Conservation (phyloP, 2,113 vertebrate genomes). For the Naja naja region DNA sequence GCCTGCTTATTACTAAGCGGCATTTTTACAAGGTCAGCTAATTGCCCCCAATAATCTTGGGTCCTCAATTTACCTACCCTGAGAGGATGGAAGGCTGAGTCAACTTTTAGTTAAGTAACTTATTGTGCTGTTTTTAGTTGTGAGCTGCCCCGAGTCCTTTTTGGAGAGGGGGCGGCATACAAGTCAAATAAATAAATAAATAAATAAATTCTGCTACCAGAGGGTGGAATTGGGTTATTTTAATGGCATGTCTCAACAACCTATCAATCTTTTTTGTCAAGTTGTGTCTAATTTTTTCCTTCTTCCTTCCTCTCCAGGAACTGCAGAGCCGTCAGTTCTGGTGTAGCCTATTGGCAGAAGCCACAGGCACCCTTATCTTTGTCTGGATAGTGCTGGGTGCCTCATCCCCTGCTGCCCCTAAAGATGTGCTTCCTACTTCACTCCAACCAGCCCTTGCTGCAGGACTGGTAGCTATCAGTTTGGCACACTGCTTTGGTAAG, state of each 20-base stretch:
- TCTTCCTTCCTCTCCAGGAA: conserved; percentile 58
- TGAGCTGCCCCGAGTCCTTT: too few relatives aligned
- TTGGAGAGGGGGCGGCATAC: too few relatives aligned
- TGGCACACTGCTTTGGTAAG: conserved; percentile 76
- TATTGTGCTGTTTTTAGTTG: too few relatives aligned
- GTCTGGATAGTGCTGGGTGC: conserved; percentile 76
- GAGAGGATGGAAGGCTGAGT: too few relatives aligned
- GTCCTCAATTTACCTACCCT: too few relatives aligned
- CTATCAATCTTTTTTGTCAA: not conserved
- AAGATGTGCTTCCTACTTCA: conserved; percentile 42
- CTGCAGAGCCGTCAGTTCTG: conserved; percentile 74
- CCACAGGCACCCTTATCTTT: conserved; percentile 73
- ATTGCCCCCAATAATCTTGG: too few relatives aligned
- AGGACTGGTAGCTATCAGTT: conserved; percentile 67
- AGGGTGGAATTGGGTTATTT: too few relatives aligned
- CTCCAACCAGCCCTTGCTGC: conserved; percentile 75
- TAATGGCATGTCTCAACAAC: not conserved
- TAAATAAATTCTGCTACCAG: too few relatives aligned
- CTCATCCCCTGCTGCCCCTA: conserved; percentile 51
- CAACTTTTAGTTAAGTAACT: too few relatives aligned
- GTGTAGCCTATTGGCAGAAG: conserved; percentile 71
- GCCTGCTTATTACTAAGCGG: too few relatives aligned
- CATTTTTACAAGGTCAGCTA: too few relatives aligned
- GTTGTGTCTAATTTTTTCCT: not conserved
- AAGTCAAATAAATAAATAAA: too few relatives aligned